phyloP scores from a whole-genome alignment of 2,797 vertebrate genomes.

The Enoplosus armatus region DNA sequence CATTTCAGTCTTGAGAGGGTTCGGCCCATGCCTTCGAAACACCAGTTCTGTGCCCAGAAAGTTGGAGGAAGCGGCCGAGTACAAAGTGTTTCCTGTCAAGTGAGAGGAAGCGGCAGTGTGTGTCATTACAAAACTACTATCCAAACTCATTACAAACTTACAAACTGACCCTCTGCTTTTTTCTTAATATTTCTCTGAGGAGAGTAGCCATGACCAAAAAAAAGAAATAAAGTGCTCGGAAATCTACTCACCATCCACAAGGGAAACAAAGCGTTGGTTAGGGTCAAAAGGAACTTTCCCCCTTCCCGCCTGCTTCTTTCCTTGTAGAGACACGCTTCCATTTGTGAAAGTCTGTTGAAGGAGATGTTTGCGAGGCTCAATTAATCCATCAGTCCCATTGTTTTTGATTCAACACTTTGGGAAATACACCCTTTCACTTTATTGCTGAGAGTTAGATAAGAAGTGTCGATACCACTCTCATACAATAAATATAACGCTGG shows the following conservation, averaged over 20 bases:
- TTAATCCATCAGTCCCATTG: not conserved
- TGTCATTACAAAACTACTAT: no score
- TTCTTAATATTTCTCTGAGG: not conserved
- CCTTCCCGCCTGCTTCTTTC: not conserved
- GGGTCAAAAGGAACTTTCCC: conserved; percentile 49
- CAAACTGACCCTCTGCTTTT: not conserved
- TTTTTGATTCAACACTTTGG: no score
- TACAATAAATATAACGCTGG: not conserved
- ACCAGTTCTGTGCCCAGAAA: conserved; percentile 28
- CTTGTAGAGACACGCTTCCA: conserved; percentile 18
- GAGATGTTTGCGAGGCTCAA: not conserved
- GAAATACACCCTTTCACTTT: not conserved
- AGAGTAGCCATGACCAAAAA: not conserved
- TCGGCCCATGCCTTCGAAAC: conserved; percentile 29
- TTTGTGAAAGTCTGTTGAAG: conserved; percentile 28
- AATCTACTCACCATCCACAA: conserved; percentile 41
- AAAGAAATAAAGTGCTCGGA: not conserved
- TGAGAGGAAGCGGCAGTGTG: not conserved
- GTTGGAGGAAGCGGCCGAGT: conserved; percentile 11
- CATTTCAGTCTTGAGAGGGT: conserved; percentile 36
- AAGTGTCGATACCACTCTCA: not conserved
- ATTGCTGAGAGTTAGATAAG: not conserved
- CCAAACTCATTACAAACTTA: no score
- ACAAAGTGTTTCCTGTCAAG: conserved; percentile 44
- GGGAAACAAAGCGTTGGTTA: conserved; percentile 25